phyloP scores from a whole-genome alignment of 2,797 vertebrate genomes.

The Sebastes cheni region DNA sequence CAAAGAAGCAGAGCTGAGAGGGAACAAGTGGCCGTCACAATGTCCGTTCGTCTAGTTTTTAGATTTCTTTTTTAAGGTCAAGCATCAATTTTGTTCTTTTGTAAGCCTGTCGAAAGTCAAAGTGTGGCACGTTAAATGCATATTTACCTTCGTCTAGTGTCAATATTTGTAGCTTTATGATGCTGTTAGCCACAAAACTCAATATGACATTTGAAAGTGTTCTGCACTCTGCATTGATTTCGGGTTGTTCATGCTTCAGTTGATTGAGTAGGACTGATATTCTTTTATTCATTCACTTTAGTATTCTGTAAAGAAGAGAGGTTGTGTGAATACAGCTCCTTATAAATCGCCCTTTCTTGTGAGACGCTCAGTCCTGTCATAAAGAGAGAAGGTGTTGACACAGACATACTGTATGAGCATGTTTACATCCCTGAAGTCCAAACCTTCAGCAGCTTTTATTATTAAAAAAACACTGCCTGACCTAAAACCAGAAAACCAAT shows the following conservation, averaged over 20 bases:
- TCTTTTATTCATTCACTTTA: background rate
- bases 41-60: background rate
- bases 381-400: background rate
- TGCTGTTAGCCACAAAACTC: background rate
- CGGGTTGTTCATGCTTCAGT: background rate
- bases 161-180: background rate
- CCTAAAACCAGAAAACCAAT: background rate
- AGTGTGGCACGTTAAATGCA: background rate
- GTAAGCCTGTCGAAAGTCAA: background rate
- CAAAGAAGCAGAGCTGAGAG: background rate
- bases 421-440: background rate
- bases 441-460: background rate
- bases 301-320: background rate
- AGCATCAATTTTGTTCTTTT: background rate
- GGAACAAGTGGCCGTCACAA: background rate
- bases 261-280: background rate
- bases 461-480: slow-evolving; percentile 1
- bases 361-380: background rate
- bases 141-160: background rate
- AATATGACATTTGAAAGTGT: background rate
- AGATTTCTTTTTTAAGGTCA: background rate
- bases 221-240: background rate
- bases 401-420: background rate
- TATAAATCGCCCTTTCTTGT: background rate
- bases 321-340: background rate